phyloP scores from a whole-genome alignment of 2,113 vertebrate genomes.

The Callopanchax toddi region DNA sequence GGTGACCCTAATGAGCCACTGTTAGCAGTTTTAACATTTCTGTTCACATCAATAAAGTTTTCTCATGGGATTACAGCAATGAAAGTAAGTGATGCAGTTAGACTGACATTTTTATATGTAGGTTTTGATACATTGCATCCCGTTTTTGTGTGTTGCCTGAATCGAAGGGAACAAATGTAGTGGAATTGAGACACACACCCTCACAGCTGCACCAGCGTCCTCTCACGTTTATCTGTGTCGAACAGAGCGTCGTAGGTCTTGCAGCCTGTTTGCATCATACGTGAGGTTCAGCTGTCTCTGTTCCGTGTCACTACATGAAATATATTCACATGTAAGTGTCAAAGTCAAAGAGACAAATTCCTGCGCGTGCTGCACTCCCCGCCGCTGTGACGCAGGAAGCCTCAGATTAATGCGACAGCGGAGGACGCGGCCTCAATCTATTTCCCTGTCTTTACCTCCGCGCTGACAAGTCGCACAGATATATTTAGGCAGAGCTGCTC shows the following conservation, averaged over 20 bases:
- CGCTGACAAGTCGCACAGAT: background rate
- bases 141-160: background rate
- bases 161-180: slow-evolving; percentile 4
- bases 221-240: background rate
- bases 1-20: too few species aligned
- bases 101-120: background rate
- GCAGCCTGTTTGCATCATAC: slow-evolving; percentile 34
- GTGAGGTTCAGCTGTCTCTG: slow-evolving; percentile 18
- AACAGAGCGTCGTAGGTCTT: slow-evolving; percentile 10
- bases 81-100: background rate
- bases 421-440: slow-evolving; percentile 29
- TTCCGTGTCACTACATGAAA: slow-evolving; percentile 15
- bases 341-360: slow-evolving; percentile 28
- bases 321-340: slow-evolving; percentile 8
- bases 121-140: background rate
- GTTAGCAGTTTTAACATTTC: too few species aligned
- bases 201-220: background rate
- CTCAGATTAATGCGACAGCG: slow-evolving; percentile 4
- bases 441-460: slow-evolving; percentile 9
- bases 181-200: background rate
- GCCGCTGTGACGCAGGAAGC: slow-evolving; percentile 1
- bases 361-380: slow-evolving; percentile 29
- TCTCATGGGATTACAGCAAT: background rate
- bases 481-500: slow-evolving; percentile 27
- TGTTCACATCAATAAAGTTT: background rate